Base-by-base conservation (phyloP, 2,797 vertebrate species). In the Ambastaia sidthimunki region DNA sequence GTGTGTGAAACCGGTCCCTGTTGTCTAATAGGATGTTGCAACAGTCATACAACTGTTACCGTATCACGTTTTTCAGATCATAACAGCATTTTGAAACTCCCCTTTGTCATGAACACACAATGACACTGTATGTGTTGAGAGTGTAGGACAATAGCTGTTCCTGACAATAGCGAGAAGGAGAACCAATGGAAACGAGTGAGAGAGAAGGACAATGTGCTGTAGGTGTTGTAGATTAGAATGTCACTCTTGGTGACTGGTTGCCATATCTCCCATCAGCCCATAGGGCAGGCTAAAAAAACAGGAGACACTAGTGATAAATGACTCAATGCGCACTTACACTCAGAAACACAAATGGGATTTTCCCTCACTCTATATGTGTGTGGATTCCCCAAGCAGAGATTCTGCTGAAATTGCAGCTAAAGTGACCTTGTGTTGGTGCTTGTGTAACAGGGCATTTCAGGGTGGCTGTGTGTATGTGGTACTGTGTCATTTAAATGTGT, bases 151-250 rank as follows among this genome's bases (percentile, higher is more conserved):
- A 57, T 63, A 72, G 60, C 31, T 63, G 13, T 60, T 28, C 7
- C 23, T 60, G 15, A 28, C 16, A 44, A 28, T 2, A 78, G 67
- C 28, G n/a, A 69, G 71, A 15, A 62, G 41, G 57, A 69, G 59
- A 60, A 28, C 55, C 57, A 59, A 5, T 59, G 55, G 59, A 48
- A 70, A 1, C 5, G 19, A 54, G 28, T 12, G n/a, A 76, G 4
- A 63, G 60, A 57, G 52, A 48, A 65, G 76, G 73, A 55, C 60
- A 71, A 48, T 54, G 21, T 67, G 47, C 62, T 81, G 44, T 72
- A 78, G 80, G 67, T 84, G 65, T 79, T 89, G 89, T 86, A 90
- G 88, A 93, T 93, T 91, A 92, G 88, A 93, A 89, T 91, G 91
- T 90, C 90, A 91, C 87, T 90, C 89, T 90, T 86, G 31, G 80